Conservation (phyloP, 2,113 vertebrate species). For the Echinops telfairi region DNA sequence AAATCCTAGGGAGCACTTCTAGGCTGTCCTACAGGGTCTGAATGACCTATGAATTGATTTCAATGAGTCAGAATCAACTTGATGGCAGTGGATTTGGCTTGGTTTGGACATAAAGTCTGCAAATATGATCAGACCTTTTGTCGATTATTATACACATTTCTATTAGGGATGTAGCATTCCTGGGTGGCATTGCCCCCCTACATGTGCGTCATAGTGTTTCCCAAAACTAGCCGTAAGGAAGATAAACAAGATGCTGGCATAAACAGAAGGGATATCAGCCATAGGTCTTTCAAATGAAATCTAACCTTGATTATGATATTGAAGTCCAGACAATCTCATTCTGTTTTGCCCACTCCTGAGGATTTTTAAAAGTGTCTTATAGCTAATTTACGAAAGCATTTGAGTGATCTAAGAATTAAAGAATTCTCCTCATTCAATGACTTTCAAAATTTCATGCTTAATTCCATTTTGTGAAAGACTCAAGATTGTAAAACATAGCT, state of each 20-base stretch:
- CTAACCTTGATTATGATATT: neutral
- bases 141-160: conserved; percentile 10
- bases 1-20: too few relatives aligned
- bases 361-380: neutral
- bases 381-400: conserved; percentile 36
- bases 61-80: too few relatives aligned
- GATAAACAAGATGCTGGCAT: neutral
- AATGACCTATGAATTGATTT: too few relatives aligned
- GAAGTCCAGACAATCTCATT: conserved; percentile 30
- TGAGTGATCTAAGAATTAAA: conserved; percentile 44
- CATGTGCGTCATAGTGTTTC: neutral
- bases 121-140: conserved; percentile 19
- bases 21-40: too few relatives aligned
- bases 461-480: neutral
- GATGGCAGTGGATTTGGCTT: too few relatives aligned
- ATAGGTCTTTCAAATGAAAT: neutral
- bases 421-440: neutral
- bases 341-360: neutral
- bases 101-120: neutral
- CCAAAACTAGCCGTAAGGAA: neutral
- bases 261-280: neutral
- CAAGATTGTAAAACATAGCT: neutral
- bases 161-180: neutral
- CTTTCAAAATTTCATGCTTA: conserved; percentile 8
- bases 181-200: neutral